Base-by-base conservation (phyloP, 37 sponge, comb jelly and placozoan genomes). In the Ianthella basta region DNA sequence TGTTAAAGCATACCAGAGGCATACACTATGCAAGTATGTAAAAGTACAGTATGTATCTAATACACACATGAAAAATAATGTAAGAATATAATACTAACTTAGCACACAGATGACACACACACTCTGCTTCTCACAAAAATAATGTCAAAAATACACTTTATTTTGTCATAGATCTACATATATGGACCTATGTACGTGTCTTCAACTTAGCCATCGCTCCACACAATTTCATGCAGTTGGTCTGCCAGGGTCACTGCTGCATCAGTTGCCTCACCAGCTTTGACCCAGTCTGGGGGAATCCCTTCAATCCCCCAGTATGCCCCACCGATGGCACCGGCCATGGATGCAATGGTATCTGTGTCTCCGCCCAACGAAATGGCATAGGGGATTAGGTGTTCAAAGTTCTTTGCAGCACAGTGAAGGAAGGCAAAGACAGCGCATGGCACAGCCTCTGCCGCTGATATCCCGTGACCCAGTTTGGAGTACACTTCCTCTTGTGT, bases 291-390 rank as follows among this genome's bases (percentile, higher is more conserved):
- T 59, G 74, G 27, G 23, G 94, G 93, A 60, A 94, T 94, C 3
- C 41, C 41, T 30, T 74, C 84, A 23, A 67, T 50, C 5, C 94
- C 94, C 81, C 89, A 91, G 72, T 86, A 91, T 12, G 87, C 94
- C 6, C 94, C 94, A 24, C 79, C 92, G 18, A 94, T 91, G 35
- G 93, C 94, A 23, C 94, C 94, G 19, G 94, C 92, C 94, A 94
- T 94, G 81, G 86, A 78, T 12, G 89, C 94, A 39, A 94, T 94
- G 50, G 94, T 94, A 87, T 94, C 94, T 0, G 94, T 88, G 80
- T 94, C 94, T 19, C 94, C 94, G 8, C 94, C 94, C 32, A 94
- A 74, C 23, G 91, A 91, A 33, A 94, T 94, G 27, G 94, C 84
- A 84, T 88, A 91, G 0, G 83, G 88, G 15, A 94, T 78, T 13